Evolutionary conservation across 2,888 invertebrate genomes (phyloP).

Genomic region (Tetrapedia diversipes): DNA sequence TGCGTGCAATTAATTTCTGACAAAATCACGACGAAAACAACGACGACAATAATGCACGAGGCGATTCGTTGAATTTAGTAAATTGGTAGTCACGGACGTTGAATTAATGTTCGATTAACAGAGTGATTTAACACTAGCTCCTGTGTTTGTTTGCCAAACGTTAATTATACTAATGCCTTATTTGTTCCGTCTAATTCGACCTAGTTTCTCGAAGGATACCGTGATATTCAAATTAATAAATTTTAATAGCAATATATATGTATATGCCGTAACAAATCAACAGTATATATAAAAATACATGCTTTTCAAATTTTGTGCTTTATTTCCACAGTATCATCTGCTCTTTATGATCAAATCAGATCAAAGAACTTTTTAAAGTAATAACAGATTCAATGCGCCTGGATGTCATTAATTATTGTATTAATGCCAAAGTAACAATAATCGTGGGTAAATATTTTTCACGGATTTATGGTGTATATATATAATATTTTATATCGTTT

Average conservation of each 20-base stretch:
- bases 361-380: too few relatives aligned
- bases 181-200: slow-evolving; percentile 11
- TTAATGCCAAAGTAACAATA: background rate
- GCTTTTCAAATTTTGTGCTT: too few relatives aligned
- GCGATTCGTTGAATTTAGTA: slow-evolving; percentile 24
- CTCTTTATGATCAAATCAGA: too few relatives aligned
- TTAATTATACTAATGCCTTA: slow-evolving; percentile 46
- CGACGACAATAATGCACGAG: background rate
- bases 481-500: slow-evolving; percentile 3
- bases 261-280: background rate
- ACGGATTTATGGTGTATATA: background rate
- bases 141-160: slow-evolving; percentile 33
- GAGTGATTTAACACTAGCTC: slow-evolving; percentile 36
- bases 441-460: background rate
- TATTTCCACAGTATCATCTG: too few relatives aligned
- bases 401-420: too few relatives aligned
- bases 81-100: slow-evolving; percentile 20
- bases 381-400: too few relatives aligned
- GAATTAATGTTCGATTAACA: slow-evolving; percentile 54
- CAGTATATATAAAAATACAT: too few relatives aligned
- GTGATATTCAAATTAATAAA: background rate
- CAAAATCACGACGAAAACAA: slow-evolving; percentile 23
- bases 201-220: slow-evolving; percentile 21
- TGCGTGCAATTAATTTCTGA: slow-evolving; percentile 37
- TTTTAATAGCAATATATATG: too few relatives aligned